Base-by-base conservation (phyloP, 1,140 invertebrate genomes). In the Propsilocerus akamusi region DNA sequence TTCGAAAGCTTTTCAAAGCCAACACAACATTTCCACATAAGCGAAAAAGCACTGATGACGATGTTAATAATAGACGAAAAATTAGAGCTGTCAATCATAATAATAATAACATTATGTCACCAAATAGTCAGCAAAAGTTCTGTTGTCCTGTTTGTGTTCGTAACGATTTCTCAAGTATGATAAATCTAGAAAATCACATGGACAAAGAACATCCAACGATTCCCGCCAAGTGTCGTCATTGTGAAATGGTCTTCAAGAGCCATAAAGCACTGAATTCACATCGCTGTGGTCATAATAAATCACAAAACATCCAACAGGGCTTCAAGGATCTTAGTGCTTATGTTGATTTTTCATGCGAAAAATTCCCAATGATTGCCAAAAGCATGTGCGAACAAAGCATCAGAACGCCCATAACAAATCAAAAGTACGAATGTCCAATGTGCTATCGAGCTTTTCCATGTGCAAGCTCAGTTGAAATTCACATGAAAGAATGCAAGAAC, bases 361-460 rank as follows among this genome's bases (percentile, higher is more conserved):
- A 88, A 59, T 87, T 86, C 57, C 74, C 84, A 0, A 68, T 82
- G 26, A 86, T 88, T 46, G 80, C 83, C 0, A 74, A 79, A 51
- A 72, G 74, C 8, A 71, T 77, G 32, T 86, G 81, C 64, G 84
- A 87, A 56, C 68, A 77, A 37, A 78, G 75, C 49, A 52, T 77
- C 1, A 78, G 83, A 51, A 69, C 74, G 52, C 71, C 78, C 0
- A 72, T 75, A 6, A 74, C 72, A 4, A 72, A 73, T 26, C 72
- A 80, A 37, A 72, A 74, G 10, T 86, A 80, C 61, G 72, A 79
- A 52, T 90, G 87, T 59, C 69, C 73, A 28, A 70, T 76, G 51
- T 91, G 86, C 61, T 61, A 68, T 0, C 68, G 76, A 52, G 81
- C 80, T 5, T 90, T 90, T 57, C 84, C 85, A 0, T 84, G 78